Evolutionary conservation across 2,888 invertebrate species (phyloP).

Genomic region (Ariolimax columbianus): DNA sequence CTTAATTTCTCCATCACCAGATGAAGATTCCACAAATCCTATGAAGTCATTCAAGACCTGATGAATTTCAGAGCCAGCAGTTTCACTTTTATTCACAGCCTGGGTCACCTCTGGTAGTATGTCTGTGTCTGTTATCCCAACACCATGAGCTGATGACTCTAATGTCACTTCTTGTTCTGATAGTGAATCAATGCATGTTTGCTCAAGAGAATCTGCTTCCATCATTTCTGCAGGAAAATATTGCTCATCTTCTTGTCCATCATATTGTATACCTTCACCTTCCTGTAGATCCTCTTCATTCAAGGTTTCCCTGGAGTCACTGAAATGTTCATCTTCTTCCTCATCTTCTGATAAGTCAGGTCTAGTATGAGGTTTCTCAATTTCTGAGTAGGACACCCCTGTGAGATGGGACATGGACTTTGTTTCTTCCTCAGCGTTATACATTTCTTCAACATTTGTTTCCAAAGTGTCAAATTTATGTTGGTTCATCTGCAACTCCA

Average conservation of each 20-base stretch:
- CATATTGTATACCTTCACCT: background rate
- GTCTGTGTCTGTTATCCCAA: background rate
- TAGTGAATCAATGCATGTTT: background rate
- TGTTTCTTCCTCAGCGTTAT: background rate
- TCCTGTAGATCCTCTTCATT: constrained; percentile 4
- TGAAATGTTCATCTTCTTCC: constrained; percentile 16
- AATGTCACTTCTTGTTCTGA: background rate
- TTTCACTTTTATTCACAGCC: background rate
- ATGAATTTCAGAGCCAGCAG: background rate
- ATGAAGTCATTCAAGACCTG: background rate
- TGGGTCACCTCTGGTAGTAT: background rate
- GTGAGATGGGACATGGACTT: background rate
- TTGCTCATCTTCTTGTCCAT: constrained; percentile 6
- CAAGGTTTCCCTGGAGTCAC: constrained; percentile 8
- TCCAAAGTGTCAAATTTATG: background rate
- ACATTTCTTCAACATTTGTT: background rate
- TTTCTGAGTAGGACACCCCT: background rate
- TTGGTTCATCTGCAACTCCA: constrained; percentile 40
- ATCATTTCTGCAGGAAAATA: background rate
- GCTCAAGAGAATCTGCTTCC: background rate
- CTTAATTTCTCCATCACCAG: background rate
- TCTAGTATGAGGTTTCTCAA: background rate
- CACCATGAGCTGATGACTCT: background rate
- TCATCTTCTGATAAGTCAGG: constrained; percentile 8
- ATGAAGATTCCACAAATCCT: background rate